These are phyloP conservation scores for Poeciliopsis prolifica DNA, from an alignment of 2,113 vertebrate species.

Conservation along the genomic window DNA sequence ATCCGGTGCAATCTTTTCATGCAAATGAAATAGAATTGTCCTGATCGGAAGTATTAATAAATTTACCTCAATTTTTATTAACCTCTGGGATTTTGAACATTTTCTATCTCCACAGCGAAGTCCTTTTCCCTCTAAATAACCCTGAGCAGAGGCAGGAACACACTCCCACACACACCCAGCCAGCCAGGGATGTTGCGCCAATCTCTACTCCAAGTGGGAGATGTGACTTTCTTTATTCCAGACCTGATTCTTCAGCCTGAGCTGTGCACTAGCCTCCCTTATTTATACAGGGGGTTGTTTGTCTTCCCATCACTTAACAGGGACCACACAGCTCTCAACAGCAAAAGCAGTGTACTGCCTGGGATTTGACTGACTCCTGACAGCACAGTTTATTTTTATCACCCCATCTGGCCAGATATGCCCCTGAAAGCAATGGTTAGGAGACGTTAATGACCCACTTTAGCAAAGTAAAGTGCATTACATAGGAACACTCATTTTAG, in stretches of 20 bases:
- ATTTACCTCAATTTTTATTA: constrained; percentile 54
- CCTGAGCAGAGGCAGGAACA: constrained; percentile 53
- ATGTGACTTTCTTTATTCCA: constrained; percentile 64
- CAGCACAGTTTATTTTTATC: constrained; percentile 78
- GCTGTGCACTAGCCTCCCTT: constrained; percentile 44
- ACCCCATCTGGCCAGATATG: constrained; percentile 76
- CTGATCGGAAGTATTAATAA: neutral
- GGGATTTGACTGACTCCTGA: constrained; percentile 75
- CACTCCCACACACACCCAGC: neutral
- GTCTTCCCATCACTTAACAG: constrained; percentile 55
- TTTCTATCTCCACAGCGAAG: constrained; percentile 46
- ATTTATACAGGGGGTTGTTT: constrained; percentile 62
- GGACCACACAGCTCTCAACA: constrained; percentile 42
- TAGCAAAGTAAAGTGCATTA: constrained; percentile 64
- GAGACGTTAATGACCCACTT: constrained; percentile 75
- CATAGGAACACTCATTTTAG: constrained; percentile 58
- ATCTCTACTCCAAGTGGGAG: constrained; percentile 54
- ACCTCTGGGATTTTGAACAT: constrained; percentile 40
- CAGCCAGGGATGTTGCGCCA: constrained; percentile 56
- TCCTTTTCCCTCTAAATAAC: constrained; percentile 64
- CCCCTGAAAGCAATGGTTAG: constrained; percentile 66
- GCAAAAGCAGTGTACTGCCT: constrained; percentile 58
- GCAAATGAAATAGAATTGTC: neutral
- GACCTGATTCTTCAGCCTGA: constrained; percentile 46
- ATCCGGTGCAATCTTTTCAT: neutral